Base-by-base conservation (phyloP, 2,888 invertebrate genomes). In the Cataglyphis cursor region DNA sequence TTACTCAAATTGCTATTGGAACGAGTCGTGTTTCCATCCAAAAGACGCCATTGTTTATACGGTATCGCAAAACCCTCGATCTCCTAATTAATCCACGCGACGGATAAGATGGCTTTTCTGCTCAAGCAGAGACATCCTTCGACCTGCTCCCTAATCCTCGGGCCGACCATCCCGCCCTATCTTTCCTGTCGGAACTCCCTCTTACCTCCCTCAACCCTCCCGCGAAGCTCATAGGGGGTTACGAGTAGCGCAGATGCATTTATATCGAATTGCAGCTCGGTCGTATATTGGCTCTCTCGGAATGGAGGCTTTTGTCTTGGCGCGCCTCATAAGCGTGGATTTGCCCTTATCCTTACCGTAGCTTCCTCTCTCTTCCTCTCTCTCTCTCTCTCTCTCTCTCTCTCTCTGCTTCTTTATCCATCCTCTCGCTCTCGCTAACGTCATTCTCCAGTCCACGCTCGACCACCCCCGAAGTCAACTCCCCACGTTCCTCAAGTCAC, bases 291-390 rank as follows among this genome's bases (percentile, higher is more conserved):
- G 91, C 90, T 91, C 89, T 90, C 85, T 87, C 92, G 91, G 93
- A 94, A 93, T 93, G 90, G 93, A 93, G 91, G 93, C 93, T 94
- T 94, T 94, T 94, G 94, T 94, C 94, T 94, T 94, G 92, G 92
- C 92, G 91, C 92, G 90, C 91, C 93, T 93, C 93, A 94, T 94
- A 94, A 94, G 94, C 93, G 93, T 92, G 93, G 94, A 93, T 94
- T 93, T 94, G 88, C 91, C 90, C 91, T 93, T 93, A 94, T 94
- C 92, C 92, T 86, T 86, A 81, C 81, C 85, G 85, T 83, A 78
- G 15, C 88, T 74, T 82, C 73, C 86, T 48, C 74, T 62, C 21
- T 48, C 28, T 66, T 0, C 48, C 31, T 48, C 28, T 65, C 85
- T 84, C 31, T 62, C 31, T 48, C 28, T 65, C 85, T 84, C 41